These are phyloP conservation scores for Adelognathus sp. DNA, from an alignment of 2,888 invertebrate genomes.

Conservation along the genomic window DNA sequence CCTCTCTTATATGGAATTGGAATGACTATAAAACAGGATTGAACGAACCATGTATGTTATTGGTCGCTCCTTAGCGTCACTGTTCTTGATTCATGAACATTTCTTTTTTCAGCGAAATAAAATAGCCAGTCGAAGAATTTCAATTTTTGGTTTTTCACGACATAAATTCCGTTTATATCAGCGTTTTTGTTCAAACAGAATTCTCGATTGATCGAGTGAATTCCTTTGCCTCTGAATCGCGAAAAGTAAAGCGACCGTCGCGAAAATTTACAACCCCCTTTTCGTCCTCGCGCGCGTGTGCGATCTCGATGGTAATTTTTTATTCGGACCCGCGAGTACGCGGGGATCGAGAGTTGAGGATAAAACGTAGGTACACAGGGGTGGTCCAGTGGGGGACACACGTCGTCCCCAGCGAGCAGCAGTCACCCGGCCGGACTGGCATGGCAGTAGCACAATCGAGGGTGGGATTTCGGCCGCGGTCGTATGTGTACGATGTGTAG, in stretches of 20 bases:
- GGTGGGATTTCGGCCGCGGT: neutral
- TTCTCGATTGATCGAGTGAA: slow-evolving; percentile 26
- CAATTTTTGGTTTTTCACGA: no score
- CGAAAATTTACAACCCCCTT: slow-evolving; percentile 43
- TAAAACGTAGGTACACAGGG: neutral
- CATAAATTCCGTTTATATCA: no score
- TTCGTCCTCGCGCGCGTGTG: neutral
- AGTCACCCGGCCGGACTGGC: slow-evolving; percentile 38
- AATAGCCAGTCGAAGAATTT: no score
- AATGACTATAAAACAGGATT: no score
- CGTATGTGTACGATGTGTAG: neutral
- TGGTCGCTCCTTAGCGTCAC: no score
- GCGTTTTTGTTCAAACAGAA: no score
- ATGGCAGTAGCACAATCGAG: neutral
- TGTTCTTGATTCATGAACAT: no score
- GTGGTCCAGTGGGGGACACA: slow-evolving; percentile 22
- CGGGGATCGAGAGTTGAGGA: slow-evolving; percentile 13
- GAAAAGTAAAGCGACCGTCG: slow-evolving; percentile 28
- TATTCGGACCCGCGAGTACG: slow-evolving; percentile 41
- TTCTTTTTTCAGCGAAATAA: no score
- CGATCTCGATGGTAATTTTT: slow-evolving; percentile 56
- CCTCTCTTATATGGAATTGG: no score
- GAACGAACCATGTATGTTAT: no score
- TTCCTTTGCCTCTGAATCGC: no score
- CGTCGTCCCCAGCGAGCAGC: slow-evolving; percentile 39